These are phyloP conservation scores for Antheraea pernyi DNA, from an alignment of 1,140 invertebrate species.

Conservation along the genomic window DNA sequence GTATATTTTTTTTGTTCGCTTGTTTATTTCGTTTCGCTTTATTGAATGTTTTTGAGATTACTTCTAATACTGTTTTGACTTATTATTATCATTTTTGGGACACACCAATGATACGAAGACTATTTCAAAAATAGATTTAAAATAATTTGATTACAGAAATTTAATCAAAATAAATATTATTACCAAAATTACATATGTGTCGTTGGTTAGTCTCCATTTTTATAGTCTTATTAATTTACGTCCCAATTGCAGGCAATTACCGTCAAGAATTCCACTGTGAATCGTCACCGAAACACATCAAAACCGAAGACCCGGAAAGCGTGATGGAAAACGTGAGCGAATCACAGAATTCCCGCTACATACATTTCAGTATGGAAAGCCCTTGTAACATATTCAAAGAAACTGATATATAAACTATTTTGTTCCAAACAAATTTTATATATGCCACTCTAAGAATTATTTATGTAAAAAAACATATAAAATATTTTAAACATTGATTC, in stretches of 20 bases:
- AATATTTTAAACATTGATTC: too few relatives aligned
- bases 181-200: too few relatives aligned
- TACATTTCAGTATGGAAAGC: constrained; percentile 60
- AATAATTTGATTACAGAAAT: too few relatives aligned
- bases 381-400: constrained; percentile 66
- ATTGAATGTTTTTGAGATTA: background rate
- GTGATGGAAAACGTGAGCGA: constrained; percentile 33
- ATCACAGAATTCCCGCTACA: constrained; percentile 54
- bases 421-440: too few relatives aligned
- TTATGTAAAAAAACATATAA: too few relatives aligned
- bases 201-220: background rate
- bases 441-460: too few relatives aligned
- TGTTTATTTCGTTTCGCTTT: constrained; percentile 10
- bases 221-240: background rate
- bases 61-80: background rate
- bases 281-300: constrained; percentile 49
- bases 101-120: too few relatives aligned
- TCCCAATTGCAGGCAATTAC: constrained; percentile 52
- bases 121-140: too few relatives aligned
- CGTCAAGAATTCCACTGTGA: constrained; percentile 64
- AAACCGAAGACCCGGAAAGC: constrained; percentile 40
- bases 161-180: too few relatives aligned
- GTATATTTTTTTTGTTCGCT: constrained; percentile 42
- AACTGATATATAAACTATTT: constrained; percentile 65
- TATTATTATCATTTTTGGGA: too few relatives aligned